These are phyloP conservation scores for Nesogale talazaci DNA, from an alignment of 2,113 vertebrate genomes.

Conservation along the genomic window DNA sequence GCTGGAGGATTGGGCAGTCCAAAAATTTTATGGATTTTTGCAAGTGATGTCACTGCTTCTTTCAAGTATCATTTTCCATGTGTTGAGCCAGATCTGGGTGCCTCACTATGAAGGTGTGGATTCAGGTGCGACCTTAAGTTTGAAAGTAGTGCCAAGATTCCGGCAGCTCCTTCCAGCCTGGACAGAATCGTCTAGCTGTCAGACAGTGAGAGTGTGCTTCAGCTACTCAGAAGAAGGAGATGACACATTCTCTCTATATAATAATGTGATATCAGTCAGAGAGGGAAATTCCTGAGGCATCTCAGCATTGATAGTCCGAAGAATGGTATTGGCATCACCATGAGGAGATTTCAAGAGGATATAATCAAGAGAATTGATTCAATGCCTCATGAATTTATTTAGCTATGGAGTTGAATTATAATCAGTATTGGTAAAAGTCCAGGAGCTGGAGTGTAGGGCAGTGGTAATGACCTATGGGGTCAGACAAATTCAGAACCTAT, in stretches of 20 bases:
- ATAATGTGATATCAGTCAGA: not conserved
- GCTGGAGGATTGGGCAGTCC: constrained; percentile 29
- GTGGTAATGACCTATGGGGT: not conserved
- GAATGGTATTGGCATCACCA: not conserved
- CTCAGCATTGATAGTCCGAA: not conserved
- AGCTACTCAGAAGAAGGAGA: not conserved
- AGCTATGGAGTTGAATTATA: not conserved
- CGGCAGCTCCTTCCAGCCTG: not conserved
- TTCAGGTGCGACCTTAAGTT: not conserved
- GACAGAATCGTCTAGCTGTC: not conserved
- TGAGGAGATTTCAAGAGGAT: not conserved
- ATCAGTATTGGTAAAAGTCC: not conserved
- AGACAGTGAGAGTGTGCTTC: not conserved
- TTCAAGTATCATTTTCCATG: not conserved
- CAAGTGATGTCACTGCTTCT: not conserved
- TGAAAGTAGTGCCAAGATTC: not conserved
- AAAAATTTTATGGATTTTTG: not conserved
- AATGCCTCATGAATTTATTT: constrained; percentile 4
- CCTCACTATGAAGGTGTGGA: not conserved
- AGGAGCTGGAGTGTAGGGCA: not conserved
- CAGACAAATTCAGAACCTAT: not conserved
- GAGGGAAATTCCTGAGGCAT: not conserved
- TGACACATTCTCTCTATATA: not conserved
- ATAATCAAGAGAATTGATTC: not conserved
- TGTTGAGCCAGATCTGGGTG: not conserved